Evolutionary conservation across 1,140 invertebrate genomes (phyloP).

Genomic region (Brachionus calyciflorus): DNA sequence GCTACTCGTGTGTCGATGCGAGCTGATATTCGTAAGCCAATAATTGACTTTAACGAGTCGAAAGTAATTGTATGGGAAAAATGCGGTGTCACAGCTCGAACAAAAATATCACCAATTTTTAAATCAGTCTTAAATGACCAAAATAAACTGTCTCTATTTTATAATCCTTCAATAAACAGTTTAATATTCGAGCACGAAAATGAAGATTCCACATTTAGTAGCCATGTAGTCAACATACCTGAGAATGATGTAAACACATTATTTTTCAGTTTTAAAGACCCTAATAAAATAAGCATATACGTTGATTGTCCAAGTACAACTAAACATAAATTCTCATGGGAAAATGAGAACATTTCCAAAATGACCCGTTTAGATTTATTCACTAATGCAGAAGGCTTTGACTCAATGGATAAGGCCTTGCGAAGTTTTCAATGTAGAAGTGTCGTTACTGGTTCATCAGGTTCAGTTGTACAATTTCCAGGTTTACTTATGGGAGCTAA

Average conservation of each 20-base stretch:
- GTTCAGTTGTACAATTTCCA: not conserved
- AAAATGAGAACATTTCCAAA: not conserved
- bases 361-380: not conserved
- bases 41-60: not conserved
- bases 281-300: not conserved
- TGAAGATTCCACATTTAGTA: not conserved
- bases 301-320: conserved; percentile 10
- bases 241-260: conserved; percentile 22
- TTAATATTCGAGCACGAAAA: not conserved
- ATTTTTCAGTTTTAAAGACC: not conserved
- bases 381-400: conserved; percentile 14
- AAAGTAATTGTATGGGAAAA: conserved; percentile 36
- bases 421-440: not conserved
- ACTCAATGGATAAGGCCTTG: not conserved
- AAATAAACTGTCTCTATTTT: not conserved
- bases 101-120: conserved; percentile 15
- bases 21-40: not conserved
- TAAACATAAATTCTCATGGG: not conserved
- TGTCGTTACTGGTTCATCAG: not conserved
- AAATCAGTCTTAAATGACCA: not conserved
- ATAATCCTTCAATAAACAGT: conserved; percentile 14
- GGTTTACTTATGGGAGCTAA: no score
- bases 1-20: not conserved
- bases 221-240: not conserved
- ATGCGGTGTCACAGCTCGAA: not conserved